Evolutionary conservation across 2,888 invertebrate species (phyloP), one percentile per base, ranked within the genome.

Genomic region (Drosophila ustulata): DNA sequence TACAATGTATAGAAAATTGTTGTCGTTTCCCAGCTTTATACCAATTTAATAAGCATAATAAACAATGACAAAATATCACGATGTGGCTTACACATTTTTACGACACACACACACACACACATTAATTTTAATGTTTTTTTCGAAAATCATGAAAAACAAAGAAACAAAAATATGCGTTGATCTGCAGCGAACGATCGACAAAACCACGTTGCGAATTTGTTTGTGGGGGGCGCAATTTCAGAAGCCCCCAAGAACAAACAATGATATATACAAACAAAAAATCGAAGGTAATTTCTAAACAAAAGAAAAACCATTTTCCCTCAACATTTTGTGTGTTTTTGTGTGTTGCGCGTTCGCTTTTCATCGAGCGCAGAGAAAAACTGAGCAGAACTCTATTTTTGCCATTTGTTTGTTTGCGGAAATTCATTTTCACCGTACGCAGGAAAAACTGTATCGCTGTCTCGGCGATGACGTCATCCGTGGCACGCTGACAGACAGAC

Each of bases 391-490:
- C 78, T 77, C 74, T 71, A 73, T 77, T 66, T 78, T 70, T 64
- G 70, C 76, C 52, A 65, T 65, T 77, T 77, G 74, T 66, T 74
- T 71, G 75, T 70, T 77, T 67, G 76, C 78, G 74, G 78, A 78
- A 70, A 78, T 78, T 78, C 8, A 63, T 53, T 66, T 76, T 55
- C 51, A 63, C 30, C 57, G 63, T 61, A 75, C 65, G 65, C 65
- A 75, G 64, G 52, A 55, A 69, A 75, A 61, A 39, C 50, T 50
- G 62, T 68, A 50, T 53, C 28, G 41, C n/a, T 4, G 7, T 37
- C 4, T 7, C 6, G 7, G 4, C 28, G 34, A 58, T 75, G 76
- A 75, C 76, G 75, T 75, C 75, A 75, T 71, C 5, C 8, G 47
- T 34, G 50, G 50, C 53, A 8, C 41, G 59, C 61, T 49, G 65